Conservation (phyloP, 2,113 vertebrate genomes). For the Eulemur macaco region DNA sequence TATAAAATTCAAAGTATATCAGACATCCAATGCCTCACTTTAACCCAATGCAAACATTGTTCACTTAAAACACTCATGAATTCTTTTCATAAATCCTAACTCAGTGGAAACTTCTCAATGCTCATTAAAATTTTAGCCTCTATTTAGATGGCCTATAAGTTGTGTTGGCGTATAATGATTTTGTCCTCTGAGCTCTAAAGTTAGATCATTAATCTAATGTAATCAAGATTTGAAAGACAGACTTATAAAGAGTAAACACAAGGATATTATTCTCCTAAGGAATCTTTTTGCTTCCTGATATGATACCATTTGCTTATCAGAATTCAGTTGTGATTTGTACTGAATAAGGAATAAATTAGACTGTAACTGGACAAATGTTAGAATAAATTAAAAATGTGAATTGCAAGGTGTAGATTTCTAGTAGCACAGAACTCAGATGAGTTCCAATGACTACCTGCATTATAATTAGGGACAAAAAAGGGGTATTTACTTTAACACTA, state of each 20-base stretch:
- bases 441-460: not conserved
- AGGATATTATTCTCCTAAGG: not conserved
- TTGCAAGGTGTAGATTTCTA: not conserved
- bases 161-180: not conserved
- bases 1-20: not conserved
- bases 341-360: constrained; percentile 32
- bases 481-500: no score
- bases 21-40: not conserved
- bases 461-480: not conserved
- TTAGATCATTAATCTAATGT: constrained; percentile 29
- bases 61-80: not conserved
- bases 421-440: not conserved
- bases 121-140: constrained; percentile 1
- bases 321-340: not conserved
- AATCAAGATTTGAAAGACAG: constrained; percentile 43
- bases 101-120: not conserved
- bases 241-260: constrained; percentile 40
- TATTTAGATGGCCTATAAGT: not conserved
- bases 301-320: not conserved
- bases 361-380: not conserved
- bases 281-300: not conserved
- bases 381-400: not conserved
- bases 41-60: not conserved
- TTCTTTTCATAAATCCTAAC: not conserved
- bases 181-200: not conserved